Base-by-base conservation (phyloP, 1,140 invertebrate species). In the Thalassaphorura encarpata region DNA sequence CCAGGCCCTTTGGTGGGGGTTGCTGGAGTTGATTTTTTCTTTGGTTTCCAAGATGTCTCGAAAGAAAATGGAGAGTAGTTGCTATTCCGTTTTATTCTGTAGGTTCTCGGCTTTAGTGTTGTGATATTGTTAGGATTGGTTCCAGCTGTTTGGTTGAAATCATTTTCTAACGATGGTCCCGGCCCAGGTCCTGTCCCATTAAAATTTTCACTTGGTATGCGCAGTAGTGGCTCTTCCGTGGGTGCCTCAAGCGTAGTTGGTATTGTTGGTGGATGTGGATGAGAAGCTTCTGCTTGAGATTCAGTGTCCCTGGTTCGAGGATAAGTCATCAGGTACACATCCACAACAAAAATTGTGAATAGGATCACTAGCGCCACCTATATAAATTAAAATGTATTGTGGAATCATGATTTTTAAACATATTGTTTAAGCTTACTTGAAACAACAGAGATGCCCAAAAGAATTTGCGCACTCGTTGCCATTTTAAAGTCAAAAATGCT, bases 401-500 rank as follows among this genome's bases (percentile, higher is more conserved):
- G 27, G 24, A 26, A 26, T 26, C 15, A 15, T 47, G n/a, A 47
- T 26, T 47, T 47, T 5, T 47, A 47, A 6, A 21, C 18, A 21
- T 16, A 21, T 19, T 28, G 23, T 21, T 47, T 18, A 85, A 87
- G 3, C 85, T 66, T 0, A 82, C 78, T 64, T 89, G 85, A 67
- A 85, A 89, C 24, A 84, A 73, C 18, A 89, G 72, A 63, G 84
- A 87, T 52, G 87, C 75, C 0, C 88, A 73, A 64, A 89, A 89
- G 68, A 88, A 89, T 69, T 87, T 87, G 36, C 87, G 75, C 47
- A 89, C 87, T 63, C 80, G 76, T 21, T 82, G 71, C 87, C 87
- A 90, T 73, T 89, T 88, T 3, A 88, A 70, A 57, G 84, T 82
- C 0, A 89, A 69, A 66, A 89, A 88, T 11, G 84, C 87, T 67